Evolutionary conservation across 1,140 invertebrate species (phyloP).

Genomic region (Trachymyrmex cornetzi): DNA sequence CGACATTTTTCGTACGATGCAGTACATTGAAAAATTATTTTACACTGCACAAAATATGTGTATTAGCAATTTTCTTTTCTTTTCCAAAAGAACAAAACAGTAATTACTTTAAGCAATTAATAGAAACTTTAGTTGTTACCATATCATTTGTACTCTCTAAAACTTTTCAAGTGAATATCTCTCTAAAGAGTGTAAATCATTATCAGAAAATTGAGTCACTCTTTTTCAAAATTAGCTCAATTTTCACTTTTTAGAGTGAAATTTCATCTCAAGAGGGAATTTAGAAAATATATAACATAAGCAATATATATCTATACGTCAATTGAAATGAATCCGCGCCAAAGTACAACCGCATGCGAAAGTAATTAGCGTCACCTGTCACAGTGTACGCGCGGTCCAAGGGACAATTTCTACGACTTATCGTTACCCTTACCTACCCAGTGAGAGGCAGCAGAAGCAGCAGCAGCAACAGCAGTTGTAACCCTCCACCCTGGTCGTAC

Average conservation of each 20-base stretch:
- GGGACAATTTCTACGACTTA: slow-evolving; percentile 81
- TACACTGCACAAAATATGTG: background rate
- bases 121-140: background rate
- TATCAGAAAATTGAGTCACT: too few relatives aligned
- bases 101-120: background rate
- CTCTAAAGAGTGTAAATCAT: too few relatives aligned
- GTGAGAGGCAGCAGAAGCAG: slow-evolving; percentile 61
- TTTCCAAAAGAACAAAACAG: background rate
- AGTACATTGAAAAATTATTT: slow-evolving; percentile 27
- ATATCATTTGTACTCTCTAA: too few relatives aligned
- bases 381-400: slow-evolving; percentile 74
- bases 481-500: slow-evolving; percentile 60
- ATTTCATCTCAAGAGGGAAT: too few relatives aligned
- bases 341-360: slow-evolving; percentile 32
- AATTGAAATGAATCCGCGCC: slow-evolving; percentile 19
- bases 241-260: too few relatives aligned
- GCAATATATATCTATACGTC: background rate
- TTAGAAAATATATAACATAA: background rate
- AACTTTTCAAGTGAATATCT: too few relatives aligned
- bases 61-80: background rate
- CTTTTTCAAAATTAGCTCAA: too few relatives aligned
- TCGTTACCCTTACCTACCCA: slow-evolving; percentile 72
- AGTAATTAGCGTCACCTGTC: slow-evolving; percentile 68
- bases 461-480: slow-evolving; percentile 61
- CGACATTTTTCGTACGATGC: slow-evolving; percentile 27